phyloP scores from a whole-genome alignment of 2,888 invertebrate genomes.

The Lagria hirta region DNA sequence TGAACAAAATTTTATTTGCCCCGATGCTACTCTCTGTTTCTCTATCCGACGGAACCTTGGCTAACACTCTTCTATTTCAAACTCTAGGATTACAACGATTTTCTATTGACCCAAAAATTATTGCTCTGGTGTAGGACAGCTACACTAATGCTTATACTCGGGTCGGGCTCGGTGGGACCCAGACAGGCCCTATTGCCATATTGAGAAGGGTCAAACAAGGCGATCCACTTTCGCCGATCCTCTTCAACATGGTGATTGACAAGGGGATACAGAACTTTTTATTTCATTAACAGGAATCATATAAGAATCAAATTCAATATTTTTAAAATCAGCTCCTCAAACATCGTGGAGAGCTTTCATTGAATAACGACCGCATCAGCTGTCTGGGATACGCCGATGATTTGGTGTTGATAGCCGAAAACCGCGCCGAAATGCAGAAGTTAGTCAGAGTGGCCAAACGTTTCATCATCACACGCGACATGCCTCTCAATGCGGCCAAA shows the following conservation, averaged over 20 bases:
- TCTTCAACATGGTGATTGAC: conserved; percentile 24
- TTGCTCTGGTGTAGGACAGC: conserved; percentile 2
- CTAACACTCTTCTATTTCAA: conserved; percentile 18
- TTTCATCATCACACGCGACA: background rate
- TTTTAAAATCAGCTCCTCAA: no score
- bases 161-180: conserved; percentile 2
- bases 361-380: no score
- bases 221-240: conserved; percentile 21
- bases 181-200: conserved; percentile 1
- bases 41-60: conserved; percentile 16
- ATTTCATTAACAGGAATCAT: no score
- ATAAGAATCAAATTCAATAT: no score
- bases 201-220: conserved; percentile 25
- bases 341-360: no score
- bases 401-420: background rate
- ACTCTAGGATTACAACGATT: conserved; percentile 3
- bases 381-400: no score
- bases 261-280: no score
- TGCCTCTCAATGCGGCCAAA: background rate
- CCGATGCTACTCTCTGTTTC: background rate
- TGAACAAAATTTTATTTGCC: conserved; percentile 7
- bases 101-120: conserved; percentile 4
- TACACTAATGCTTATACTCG: conserved; percentile 4
- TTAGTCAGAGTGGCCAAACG: background rate
- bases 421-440: background rate